Base-by-base conservation (phyloP, 2,888 invertebrate genomes). In the Pandemis corylana region DNA sequence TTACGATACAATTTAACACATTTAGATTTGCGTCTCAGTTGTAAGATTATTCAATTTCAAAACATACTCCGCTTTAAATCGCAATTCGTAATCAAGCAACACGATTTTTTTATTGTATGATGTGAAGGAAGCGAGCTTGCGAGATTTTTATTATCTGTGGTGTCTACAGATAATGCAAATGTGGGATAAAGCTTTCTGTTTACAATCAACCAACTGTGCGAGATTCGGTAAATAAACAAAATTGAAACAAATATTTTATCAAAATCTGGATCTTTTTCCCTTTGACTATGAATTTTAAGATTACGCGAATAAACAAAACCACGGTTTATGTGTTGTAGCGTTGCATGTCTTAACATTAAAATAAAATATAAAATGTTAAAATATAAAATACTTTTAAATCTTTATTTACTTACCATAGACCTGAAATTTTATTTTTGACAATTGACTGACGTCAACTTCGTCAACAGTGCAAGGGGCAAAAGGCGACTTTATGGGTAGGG, bases 391-490 rank as follows among this genome's bases (percentile, higher is more conserved):
- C 28, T 36, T 1, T 36, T 36, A 4, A 36, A 36, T 36, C 1
- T 36, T 36, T 36, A 36, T 44, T 44, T 44, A 53, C 7, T 1
- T 4, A 53, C 69, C 69, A 66, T 70, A 74, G 74, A 74, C 66
- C 44, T 59, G n/a, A 69, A 53, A 64, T 51, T 65, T 70, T 61
- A n/a, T 62, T 68, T 73, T n/a, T 51, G 73, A 68, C 74, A 74
- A 53, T 28, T 51, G 56, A 74, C 65, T 51, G 56, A 74, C 65
- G 74, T 70, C 74, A 74, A 70, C 74, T 46, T 70, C 65, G 74
- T 70, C 74, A 74, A 70, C 74, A 61, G 70, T 59, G 74, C 74
- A 75, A 74, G 69, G 74, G 74, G 74, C 66, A 75, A 70, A 46
- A 20, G 46, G 20, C 20, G 61, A 51, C 49, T 51, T 68, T 12